Percentiles rank a stretch among this genome's conserved stretches.
These are phyloP conservation scores for Peromyscus attwateri DNA, from an alignment of 2,797 vertebrate species.

Conservation along the genomic window DNA sequence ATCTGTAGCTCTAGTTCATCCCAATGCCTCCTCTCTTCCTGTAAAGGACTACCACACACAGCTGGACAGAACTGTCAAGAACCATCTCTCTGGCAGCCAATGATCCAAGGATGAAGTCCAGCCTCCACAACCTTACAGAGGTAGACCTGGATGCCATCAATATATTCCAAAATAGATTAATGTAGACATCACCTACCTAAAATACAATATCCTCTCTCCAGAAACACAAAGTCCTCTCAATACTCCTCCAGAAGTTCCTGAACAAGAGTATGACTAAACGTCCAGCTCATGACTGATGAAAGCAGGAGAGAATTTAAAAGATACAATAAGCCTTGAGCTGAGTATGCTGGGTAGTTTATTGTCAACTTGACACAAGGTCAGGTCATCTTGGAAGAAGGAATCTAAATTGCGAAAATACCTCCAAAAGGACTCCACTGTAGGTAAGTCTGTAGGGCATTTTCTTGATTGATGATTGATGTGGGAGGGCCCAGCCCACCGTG, in stretches of 20 bases:
- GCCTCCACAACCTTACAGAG: constrained; percentile 7
- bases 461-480: neutral
- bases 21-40: neutral
- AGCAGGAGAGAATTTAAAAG: constrained; percentile 42
- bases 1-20: constrained; percentile 36
- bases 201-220: neutral
- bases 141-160: neutral
- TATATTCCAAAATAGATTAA: constrained; percentile 29
- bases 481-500: neutral
- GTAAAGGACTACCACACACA: constrained; percentile 24
- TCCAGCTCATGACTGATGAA: neutral
- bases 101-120: neutral
- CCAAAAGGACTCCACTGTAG: neutral
- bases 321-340: neutral
- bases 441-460: neutral
- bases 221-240: constrained; percentile 20
- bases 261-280: constrained; percentile 32
- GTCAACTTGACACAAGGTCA: neutral
- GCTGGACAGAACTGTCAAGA: constrained; percentile 21
- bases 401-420: neutral
- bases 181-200: neutral
- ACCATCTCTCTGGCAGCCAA: neutral
- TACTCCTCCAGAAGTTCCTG: neutral
- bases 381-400: neutral
- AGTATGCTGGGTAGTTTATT: neutral